Evolutionary conservation across 1,140 invertebrate species (phyloP), one percentile per base, ranked within the genome.

Genomic region (Drosophila pectinifera): DNA sequence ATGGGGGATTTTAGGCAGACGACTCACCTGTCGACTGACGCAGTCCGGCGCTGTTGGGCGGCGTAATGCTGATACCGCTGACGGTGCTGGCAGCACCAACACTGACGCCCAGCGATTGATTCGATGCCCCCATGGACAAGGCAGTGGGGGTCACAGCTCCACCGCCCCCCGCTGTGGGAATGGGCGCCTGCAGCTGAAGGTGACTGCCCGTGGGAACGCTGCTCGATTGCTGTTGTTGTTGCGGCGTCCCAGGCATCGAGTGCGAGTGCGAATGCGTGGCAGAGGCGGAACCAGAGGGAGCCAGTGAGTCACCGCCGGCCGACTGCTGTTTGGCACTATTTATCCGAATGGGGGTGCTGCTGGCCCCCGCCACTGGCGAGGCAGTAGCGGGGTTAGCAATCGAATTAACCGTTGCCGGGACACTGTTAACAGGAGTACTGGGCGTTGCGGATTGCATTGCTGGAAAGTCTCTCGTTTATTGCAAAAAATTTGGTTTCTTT

Each of bases 21-120:
- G 18, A 85, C 88, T 91, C 86, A 91, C 90, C 90, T 77, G 90
- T 80, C 38, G 90, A 65, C 75, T 91, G 90, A 18, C 90, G 73
- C 34, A 91, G 72, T 28, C 90, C 90, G 55, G 90, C 90, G 43
- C 90, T 91, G 34, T 91, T 91, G 3, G 90, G 90, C 48, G 90
- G 90, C 64, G 90, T 91, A 48, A 91, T 91, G 55, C 83, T 91
- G 34, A 90, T 77, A 34, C 76, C 85, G 22, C 80, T 70, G 26
- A 89, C 73, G 63, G 72, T 86, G 77, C 82, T 88, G 61, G 69
- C 73, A 16, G 63, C 81, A 34, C 78, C 85, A 20, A 76, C 65
- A 51, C 83, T 67, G 42, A 85, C 63, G 28, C 82, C 88, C n/a
- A 91, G 69, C 38, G 88, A 91, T 56, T 91, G 90, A 73, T 91